Conservation (phyloP, 2,797 vertebrate genomes). For the Cossypha caffra region DNA sequence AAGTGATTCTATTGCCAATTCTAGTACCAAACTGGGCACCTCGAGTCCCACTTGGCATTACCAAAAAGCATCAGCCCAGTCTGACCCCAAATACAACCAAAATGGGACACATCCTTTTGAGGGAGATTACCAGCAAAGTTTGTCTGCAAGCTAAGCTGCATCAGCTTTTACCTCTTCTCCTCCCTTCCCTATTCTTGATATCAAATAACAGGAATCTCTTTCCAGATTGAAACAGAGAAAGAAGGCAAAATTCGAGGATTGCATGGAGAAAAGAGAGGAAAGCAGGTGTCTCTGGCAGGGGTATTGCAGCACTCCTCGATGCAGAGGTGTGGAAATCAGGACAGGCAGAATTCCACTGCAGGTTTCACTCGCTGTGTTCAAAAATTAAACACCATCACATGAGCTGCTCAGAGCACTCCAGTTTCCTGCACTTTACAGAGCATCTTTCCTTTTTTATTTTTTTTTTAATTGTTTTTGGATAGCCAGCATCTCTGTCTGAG, state of each 20-base stretch:
- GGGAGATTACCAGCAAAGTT: neutral
- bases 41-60: neutral
- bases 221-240: neutral
- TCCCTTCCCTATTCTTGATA: neutral
- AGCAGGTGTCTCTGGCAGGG: neutral
- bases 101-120: neutral
- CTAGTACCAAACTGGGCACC: neutral
- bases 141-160: neutral
- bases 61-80: neutral
- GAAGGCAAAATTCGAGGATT: neutral
- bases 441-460: neutral
- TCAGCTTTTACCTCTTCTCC: neutral
- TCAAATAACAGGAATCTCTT: neutral
- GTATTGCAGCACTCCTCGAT: rapidly evolving
- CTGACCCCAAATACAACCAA: neutral
- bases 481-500: neutral
- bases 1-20: neutral
- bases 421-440: neutral
- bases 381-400: neutral
- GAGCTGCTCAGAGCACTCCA: neutral
- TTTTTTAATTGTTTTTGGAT: neutral
- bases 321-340: neutral
- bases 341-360: neutral
- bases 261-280: neutral
- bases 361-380: neutral